Evolutionary conservation across 2,888 invertebrate genomes (phyloP).

Genomic region (Caenorhabditis sp.): DNA sequence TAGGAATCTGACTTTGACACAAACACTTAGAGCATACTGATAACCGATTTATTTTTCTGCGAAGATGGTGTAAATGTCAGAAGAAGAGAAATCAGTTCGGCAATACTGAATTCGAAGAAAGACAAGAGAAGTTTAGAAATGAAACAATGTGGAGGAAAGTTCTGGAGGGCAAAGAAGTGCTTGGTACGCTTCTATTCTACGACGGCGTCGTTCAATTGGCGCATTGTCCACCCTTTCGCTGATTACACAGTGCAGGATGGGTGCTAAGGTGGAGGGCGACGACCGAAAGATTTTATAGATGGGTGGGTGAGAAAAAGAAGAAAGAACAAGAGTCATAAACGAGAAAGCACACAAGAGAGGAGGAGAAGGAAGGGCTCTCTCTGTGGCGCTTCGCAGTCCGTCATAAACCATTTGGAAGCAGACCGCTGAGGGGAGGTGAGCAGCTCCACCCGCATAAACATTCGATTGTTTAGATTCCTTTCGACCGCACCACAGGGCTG

Average conservation of each 20-base stretch:
- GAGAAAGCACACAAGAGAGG: not conserved
- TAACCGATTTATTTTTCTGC: too few species aligned
- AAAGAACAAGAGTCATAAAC: constrained; percentile 60
- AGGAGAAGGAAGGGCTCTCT: constrained; percentile 3
- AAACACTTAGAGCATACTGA: too few species aligned
- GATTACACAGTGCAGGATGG: constrained; percentile 39
- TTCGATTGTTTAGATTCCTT: constrained; percentile 48
- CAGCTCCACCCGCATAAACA: constrained; percentile 39
- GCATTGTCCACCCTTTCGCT: constrained; percentile 43
- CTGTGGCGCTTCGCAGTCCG: not conserved
- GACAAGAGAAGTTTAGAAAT: not conserved
- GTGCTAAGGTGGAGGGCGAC: not conserved
- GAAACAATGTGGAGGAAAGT: not conserved
- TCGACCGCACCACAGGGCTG: constrained; percentile 8
- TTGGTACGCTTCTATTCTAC: constrained; percentile 1
- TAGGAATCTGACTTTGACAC: too few species aligned
- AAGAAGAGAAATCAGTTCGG: too few species aligned
- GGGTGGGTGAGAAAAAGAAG: constrained; percentile 17
- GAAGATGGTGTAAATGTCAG: not conserved
- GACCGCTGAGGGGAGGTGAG: constrained; percentile 9
- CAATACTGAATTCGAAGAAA: too few species aligned
- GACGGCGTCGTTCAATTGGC: not conserved
- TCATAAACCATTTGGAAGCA: constrained; percentile 50
- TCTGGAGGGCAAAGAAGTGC: not conserved
- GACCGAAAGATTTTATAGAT: not conserved